Evolutionary conservation across 2,113 vertebrate species (phyloP), one percentile per base, ranked within the genome.

Genomic region (Gavialis gangeticus): DNA sequence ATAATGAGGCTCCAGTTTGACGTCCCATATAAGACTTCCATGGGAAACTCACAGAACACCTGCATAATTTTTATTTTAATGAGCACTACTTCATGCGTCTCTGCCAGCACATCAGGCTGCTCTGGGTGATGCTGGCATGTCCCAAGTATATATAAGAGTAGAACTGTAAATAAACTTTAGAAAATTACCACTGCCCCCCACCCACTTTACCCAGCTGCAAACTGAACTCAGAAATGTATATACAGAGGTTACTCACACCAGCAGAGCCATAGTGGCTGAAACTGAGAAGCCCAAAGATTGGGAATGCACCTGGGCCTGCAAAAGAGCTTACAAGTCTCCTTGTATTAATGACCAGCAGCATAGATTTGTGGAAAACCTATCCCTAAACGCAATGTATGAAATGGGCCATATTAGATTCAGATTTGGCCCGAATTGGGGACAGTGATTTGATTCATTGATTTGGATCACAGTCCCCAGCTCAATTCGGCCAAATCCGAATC

Each of bases 1-100:
- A 81, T 80, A 85, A 95, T 22, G 34, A 96, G 85, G 67, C 91
- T 93, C 82, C 55, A 80, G 11, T 91, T 91, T 94, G 71, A 89
- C n/a, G 79, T 69, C 84, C 56, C 27, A 64, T 59, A 91, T 15
- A 76, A 88, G 87, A 87, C 81, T 87, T 76, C 83, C 14, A 17
- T 10, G 25, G 57, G 66, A 94, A 91, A 89, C 37, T 82, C 95
- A 76, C 85, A 93, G 82, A 86, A 83, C 63, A 75, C 28, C 28
- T 62, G 28, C 10, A 80, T 59, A 85, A 66, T 64, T 91, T 71
- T 71, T 77, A 91, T 89, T 97, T 75, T 90, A 91, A 84, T 71
- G 62, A 85, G 59, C 5, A 6, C 79, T 71, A 30, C 27, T 1
- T 0, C 3, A 5, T 22, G 8, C 2, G 25, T 30, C 63, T n/a